Base-by-base conservation (phyloP, 2,888 invertebrate species). In the Petrophora chlorosata region DNA sequence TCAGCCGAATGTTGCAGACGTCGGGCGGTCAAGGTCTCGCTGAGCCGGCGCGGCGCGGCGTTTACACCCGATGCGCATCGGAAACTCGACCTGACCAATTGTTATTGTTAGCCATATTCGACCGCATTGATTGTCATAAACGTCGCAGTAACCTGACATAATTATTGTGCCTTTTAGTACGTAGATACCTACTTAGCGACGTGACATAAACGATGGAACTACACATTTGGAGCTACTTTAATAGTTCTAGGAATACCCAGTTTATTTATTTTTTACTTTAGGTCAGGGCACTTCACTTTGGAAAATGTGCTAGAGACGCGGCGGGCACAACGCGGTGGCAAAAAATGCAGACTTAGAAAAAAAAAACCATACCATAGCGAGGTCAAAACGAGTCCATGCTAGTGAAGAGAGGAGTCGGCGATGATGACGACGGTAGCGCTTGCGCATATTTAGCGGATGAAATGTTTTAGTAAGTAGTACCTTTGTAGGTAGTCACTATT, bases 311-410 rank as follows among this genome's bases (percentile, higher is more conserved):
- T n/a, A n/a, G n/a, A n/a, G n/a, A n/a, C n/a, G n/a, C n/a, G n/a
- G 57, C 61, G 51, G 39, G 45, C 45, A 61, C 54, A 53, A 42
- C 22, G 44, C 55, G 60, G 43, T 65, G 63, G 60, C 78, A n/a
- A n/a, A n/a, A n/a, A n/a, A n/a, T n/a, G n/a, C n/a, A n/a, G n/a
- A n/a, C n/a, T n/a, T n/a, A n/a, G n/a, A n/a, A n/a, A n/a, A n/a
- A n/a, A n/a, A n/a, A n/a, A n/a, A n/a, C 81, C 84, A 83, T 85
- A 80, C 80, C 76, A 72, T 59, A 57, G 75, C 79, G 89, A 89
- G 93, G 93, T 93, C 92, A 93, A 76, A 73, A 66, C 75, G 82
- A 93, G 93, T 93, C 93, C 92, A 91, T 92, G n/a, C n/a, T n/a
- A n/a, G n/a, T n/a, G n/a, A n/a, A n/a, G n/a, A n/a, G 67, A 65